phyloP scores from a whole-genome alignment of 2,888 invertebrate species.

The Heteromurus nitidus region DNA sequence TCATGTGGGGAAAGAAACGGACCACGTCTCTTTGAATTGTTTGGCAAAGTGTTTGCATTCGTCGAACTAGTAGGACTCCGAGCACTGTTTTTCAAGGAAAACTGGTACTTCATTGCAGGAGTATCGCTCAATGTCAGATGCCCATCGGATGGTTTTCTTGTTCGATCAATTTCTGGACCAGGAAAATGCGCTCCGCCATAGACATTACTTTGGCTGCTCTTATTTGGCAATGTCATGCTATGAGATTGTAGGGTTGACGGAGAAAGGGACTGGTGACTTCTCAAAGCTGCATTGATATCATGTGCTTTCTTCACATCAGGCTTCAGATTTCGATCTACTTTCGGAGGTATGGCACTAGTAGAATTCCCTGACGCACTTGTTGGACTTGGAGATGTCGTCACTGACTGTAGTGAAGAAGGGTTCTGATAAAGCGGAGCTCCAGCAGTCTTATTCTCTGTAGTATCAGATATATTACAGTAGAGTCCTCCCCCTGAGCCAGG shows the following conservation, averaged over 20 bases:
- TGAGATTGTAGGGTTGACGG: constrained; percentile 43
- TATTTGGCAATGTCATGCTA: constrained; percentile 71
- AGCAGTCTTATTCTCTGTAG: constrained; percentile 53
- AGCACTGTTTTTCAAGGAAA: constrained; percentile 39
- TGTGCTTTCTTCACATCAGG: constrained; percentile 67
- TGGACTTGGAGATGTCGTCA: constrained; percentile 43
- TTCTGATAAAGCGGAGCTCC: constrained; percentile 50
- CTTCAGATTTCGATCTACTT: constrained; percentile 72
- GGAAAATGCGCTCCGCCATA: constrained; percentile 28
- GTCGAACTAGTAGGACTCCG: constrained; percentile 4
- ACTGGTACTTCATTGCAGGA: constrained; percentile 69
- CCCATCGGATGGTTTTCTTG: constrained; percentile 67
- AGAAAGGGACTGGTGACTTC: not conserved
- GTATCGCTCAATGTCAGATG: constrained; percentile 66
- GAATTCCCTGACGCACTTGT: constrained; percentile 32
- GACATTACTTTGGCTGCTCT: constrained; percentile 59
- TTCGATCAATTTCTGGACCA: constrained; percentile 69
- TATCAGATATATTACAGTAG: constrained; percentile 65
- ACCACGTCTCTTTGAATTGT: constrained; percentile 63
- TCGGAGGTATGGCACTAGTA: constrained; percentile 68
- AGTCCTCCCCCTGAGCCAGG: constrained; percentile 70
- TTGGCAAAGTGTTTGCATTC: constrained; percentile 67
- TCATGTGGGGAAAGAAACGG: constrained; percentile 70
- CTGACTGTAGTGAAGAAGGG: constrained; percentile 12
- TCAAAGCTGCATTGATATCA: constrained; percentile 44